Conservation (phyloP, 2,113 vertebrate genomes). For the Pygoscelis adeliae region DNA sequence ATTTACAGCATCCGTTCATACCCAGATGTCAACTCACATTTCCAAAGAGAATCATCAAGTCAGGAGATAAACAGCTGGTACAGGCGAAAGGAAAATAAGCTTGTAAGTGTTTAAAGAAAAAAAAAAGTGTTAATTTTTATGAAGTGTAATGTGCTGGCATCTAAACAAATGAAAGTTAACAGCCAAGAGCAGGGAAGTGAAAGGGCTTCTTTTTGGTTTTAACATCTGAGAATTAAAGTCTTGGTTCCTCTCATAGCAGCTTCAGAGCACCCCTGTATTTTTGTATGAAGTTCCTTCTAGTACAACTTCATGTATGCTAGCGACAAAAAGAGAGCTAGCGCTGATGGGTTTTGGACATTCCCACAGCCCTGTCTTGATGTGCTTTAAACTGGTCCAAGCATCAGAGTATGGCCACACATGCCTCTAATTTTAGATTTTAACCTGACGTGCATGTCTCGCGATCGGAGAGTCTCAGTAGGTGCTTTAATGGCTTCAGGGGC, state of each 20-base stretch:
- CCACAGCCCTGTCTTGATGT: not conserved
- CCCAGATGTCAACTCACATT: slow-evolving; percentile 61
- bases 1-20: slow-evolving; percentile 55
- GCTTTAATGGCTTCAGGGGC: not conserved
- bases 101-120: slow-evolving; percentile 59
- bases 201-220: not conserved
- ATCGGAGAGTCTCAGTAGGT: not conserved
- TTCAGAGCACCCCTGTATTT: not conserved
- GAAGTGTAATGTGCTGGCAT: slow-evolving; percentile 35
- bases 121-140: slow-evolving; percentile 61
- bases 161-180: slow-evolving; percentile 44
- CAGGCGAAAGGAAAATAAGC: slow-evolving; percentile 51
- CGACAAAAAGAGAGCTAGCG: accelerated
- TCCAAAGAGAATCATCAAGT: slow-evolving; percentile 64
- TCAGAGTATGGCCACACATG: no score
- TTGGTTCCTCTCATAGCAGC: not conserved
- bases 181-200: not conserved
- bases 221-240: not conserved
- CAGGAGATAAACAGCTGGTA: slow-evolving; percentile 66
- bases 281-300: not conserved
- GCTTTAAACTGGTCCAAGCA: not conserved
- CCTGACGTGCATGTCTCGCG: accelerated
- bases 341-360: not conserved
- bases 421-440: not conserved
- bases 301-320: not conserved